A percentile compares a stretch with the other conserved stretches of the same genome.
phyloP scores from a whole-genome alignment of 1,140 invertebrate genomes.

The Glossosoma conforme region DNA sequence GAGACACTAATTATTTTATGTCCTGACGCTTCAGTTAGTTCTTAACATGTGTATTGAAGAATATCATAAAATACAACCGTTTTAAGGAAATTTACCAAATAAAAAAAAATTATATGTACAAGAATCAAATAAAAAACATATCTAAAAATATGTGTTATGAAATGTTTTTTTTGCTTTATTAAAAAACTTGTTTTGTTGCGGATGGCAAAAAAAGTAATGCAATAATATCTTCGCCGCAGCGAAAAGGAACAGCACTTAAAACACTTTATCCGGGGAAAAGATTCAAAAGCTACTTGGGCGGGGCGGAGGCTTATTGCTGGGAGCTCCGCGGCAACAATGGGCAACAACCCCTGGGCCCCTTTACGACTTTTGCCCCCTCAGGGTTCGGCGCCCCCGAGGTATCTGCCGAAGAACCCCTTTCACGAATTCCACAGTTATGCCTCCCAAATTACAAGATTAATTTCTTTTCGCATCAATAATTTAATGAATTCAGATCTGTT shows the following conservation, averaged over 20 bases:
- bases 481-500: slow-evolving; percentile 31
- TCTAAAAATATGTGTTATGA: too few species aligned
- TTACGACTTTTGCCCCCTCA: slow-evolving; percentile 14
- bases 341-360: slow-evolving; percentile 21
- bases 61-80: too few species aligned
- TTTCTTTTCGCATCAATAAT: slow-evolving; percentile 33
- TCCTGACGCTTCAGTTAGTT: too few species aligned
- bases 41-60: too few species aligned
- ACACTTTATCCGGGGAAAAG: background rate
- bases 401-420: slow-evolving; percentile 1
- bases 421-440: slow-evolving; percentile 31
- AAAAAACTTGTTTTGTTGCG: too few species aligned
- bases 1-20: too few species aligned
- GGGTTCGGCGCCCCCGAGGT: slow-evolving; percentile 4
- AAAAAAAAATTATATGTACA: too few species aligned
- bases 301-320: background rate
- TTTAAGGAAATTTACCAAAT: too few species aligned
- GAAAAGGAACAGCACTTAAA: background rate
- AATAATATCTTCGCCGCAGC: background rate
- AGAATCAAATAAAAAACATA: too few species aligned
- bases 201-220: background rate
- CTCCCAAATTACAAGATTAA: slow-evolving; percentile 33
- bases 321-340: background rate
- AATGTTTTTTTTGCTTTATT: too few species aligned
- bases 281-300: background rate